Evolutionary conservation across 2,797 vertebrate species (phyloP).

Genomic region (Crax fasciolata): DNA sequence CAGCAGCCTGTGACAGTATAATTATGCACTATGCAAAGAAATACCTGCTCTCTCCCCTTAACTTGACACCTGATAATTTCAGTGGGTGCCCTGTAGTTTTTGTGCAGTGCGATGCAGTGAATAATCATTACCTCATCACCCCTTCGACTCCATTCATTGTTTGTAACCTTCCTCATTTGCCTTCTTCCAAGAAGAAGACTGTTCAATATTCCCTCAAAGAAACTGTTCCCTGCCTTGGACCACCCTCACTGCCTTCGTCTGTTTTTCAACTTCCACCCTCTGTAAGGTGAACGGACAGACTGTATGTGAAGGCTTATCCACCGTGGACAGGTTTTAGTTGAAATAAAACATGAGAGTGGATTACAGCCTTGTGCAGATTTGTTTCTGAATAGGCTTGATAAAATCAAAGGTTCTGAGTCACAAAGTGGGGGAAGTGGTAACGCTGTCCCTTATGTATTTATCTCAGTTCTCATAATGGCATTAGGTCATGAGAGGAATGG

Average conservation of each 20-base stretch:
- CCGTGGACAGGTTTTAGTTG: background rate
- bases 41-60: slow-evolving; percentile 22
- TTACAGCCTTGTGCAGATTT: slow-evolving; percentile 23
- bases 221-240: background rate
- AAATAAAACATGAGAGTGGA: background rate
- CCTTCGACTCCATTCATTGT: slow-evolving; percentile 5
- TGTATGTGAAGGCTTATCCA: background rate
- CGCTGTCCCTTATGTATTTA: background rate
- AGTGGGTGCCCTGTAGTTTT: slow-evolving; percentile 46
- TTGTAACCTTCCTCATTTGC: slow-evolving; percentile 24
- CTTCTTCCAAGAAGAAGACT: slow-evolving; percentile 9
- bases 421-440: background rate
- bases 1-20: slow-evolving; percentile 57
- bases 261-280: background rate
- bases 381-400: background rate
- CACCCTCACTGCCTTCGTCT: background rate
- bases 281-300: background rate
- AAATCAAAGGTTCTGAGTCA: background rate
- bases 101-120: background rate
- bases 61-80: slow-evolving; percentile 69
- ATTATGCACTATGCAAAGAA: slow-evolving; percentile 47
- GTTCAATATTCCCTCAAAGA: background rate
- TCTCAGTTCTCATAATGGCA: background rate
- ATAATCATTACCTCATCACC: slow-evolving; percentile 60
- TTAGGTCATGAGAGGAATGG: background rate